Percentiles rank a stretch among this genome's conserved stretches.
phyloP scores from a whole-genome alignment of 2,797 vertebrate species.

The Cirrhinus mrigala region DNA sequence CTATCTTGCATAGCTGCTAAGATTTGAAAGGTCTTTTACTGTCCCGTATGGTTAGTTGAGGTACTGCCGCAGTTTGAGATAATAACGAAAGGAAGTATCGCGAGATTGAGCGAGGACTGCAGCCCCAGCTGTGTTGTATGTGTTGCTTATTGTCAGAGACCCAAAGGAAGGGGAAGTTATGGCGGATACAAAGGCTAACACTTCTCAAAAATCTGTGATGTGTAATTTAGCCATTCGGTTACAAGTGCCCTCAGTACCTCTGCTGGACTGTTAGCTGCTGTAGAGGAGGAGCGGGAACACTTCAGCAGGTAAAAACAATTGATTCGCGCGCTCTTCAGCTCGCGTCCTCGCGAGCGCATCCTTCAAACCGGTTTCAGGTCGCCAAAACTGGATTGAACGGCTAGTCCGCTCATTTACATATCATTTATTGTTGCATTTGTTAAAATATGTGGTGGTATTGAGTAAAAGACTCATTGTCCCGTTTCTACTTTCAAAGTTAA shows the following conservation, averaged over 20 bases:
- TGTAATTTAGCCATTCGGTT: not conserved
- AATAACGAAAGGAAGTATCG: not conserved
- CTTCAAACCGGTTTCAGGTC: slow-evolving; percentile 46
- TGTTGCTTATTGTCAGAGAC: slow-evolving; percentile 24
- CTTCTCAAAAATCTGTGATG: not conserved
- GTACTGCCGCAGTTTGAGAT: slow-evolving; percentile 6
- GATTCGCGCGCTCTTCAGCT: not conserved
- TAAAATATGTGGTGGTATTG: not conserved
- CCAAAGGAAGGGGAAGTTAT: slow-evolving; percentile 48
- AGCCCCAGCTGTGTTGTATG: not conserved
- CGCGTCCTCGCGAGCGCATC: not conserved
- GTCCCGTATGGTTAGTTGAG: slow-evolving; percentile 5
- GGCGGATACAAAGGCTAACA: slow-evolving; percentile 17
- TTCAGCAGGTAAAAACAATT: slow-evolving; percentile 44
- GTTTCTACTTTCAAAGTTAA: not conserved
- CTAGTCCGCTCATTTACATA: not conserved
- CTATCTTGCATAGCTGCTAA: no score
- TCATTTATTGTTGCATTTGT: not conserved
- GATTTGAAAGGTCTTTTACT: not conserved
- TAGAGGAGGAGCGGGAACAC: not conserved
- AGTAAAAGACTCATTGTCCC: not conserved
- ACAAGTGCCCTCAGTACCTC: not conserved
- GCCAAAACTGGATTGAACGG: slow-evolving; percentile 47
- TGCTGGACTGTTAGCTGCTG: slow-evolving; percentile 37
- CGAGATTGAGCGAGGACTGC: slow-evolving; percentile 36